Evolutionary conservation across 2,888 invertebrate genomes (phyloP).

Genomic region (Perithous albicinctus): DNA sequence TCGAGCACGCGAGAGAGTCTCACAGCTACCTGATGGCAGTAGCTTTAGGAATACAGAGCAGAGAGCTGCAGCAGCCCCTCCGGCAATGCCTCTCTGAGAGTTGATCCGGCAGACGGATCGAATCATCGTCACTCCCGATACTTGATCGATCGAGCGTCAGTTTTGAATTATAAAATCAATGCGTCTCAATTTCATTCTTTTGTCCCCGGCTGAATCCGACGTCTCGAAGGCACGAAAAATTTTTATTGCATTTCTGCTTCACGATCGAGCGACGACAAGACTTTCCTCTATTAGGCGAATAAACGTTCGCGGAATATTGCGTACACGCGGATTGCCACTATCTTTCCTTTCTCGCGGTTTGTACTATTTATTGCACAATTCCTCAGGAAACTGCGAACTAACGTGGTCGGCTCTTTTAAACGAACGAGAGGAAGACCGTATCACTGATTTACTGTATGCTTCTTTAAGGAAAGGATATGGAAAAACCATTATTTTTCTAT

Average conservation of each 20-base stretch:
- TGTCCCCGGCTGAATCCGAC: neutral
- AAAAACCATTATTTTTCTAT: no score
- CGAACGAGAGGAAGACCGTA: slow-evolving; percentile 5
- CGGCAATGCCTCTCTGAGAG: neutral
- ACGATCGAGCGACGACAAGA: slow-evolving; percentile 43
- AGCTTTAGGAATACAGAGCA: no score
- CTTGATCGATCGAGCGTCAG: slow-evolving; percentile 23
- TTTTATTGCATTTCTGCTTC: slow-evolving; percentile 18
- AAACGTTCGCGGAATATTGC: slow-evolving; percentile 62
- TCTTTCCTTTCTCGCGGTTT: slow-evolving; percentile 67
- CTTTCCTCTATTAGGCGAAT: slow-evolving; percentile 55
- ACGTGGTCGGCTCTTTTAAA: slow-evolving; percentile 42
- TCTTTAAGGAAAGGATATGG: no score
- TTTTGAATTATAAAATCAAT: slow-evolving; percentile 2
- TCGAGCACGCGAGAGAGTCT: neutral
- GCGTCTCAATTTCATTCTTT: slow-evolving; percentile 20
- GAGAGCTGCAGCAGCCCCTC: no score
- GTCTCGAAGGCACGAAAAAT: slow-evolving; percentile 39
- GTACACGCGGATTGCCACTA: slow-evolving; percentile 29
- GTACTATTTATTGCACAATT: slow-evolving; percentile 59
- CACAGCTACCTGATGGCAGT: neutral
- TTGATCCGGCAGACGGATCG: no score
- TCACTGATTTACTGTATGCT: no score
- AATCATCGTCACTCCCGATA: slow-evolving; percentile 12
- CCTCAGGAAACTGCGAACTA: slow-evolving; percentile 53